phyloP scores from a whole-genome alignment of 2,888 invertebrate species.

The Eubasilissa splendida region DNA sequence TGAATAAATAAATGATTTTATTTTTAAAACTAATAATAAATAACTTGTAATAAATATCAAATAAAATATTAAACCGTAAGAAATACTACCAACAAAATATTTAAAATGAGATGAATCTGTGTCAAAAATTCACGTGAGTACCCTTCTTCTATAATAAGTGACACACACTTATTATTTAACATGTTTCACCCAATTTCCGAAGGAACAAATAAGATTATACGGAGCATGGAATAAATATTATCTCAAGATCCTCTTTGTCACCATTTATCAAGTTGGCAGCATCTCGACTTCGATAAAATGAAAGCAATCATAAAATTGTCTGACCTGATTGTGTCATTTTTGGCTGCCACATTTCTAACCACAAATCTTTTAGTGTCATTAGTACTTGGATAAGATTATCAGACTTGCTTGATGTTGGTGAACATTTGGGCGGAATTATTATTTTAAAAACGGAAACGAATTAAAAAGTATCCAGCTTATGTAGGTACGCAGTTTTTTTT shows the following conservation, averaged over 20 bases:
- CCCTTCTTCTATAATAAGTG: too few species aligned
- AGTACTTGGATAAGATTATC: neutral
- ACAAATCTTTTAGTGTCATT: conserved; percentile 7
- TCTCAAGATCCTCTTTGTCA: neutral
- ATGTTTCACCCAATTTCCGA: neutral
- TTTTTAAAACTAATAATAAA: too few species aligned
- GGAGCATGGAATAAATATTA: neutral
- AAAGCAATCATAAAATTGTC: conserved; percentile 22
- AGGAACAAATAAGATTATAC: neutral
- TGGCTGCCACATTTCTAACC: neutral
- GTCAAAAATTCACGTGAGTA: too few species aligned
- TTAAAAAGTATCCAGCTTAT: too few species aligned
- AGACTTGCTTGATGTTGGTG: neutral
- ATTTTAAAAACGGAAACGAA: neutral
- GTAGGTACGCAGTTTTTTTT: too few species aligned
- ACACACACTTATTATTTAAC: neutral
- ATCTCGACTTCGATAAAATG: conserved; percentile 1
- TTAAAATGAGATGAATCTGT: too few species aligned
- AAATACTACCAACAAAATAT: too few species aligned
- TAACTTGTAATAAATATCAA: too few species aligned
- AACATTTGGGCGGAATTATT: neutral
- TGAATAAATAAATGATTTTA: too few species aligned
- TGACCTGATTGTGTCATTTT: conserved; percentile 25
- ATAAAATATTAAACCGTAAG: too few species aligned
- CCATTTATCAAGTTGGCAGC: neutral